Evolutionary conservation across 2,113 vertebrate genomes (phyloP), one percentile per base, ranked within the genome.

Genomic region (Megalops atlanticus): DNA sequence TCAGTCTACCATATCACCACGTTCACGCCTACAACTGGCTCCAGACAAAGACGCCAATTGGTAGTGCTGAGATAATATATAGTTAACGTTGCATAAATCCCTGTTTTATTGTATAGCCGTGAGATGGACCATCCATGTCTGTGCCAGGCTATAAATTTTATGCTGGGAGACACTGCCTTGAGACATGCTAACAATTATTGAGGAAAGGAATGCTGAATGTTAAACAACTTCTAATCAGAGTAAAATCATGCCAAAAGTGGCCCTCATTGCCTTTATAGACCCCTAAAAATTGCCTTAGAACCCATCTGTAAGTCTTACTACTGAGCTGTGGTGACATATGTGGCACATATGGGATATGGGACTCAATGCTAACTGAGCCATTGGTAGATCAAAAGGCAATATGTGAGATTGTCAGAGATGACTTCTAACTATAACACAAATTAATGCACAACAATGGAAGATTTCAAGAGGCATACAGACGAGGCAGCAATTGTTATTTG

Each of bases 21-120:
- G 24, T n/a, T n/a, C 38, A 49, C 27, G 16, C 33, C 41, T 45
- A 35, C 45, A 52, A 72, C 80, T 10, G 35, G 75, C 80, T 69
- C 16, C 49, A 49, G 39, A 79, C 69, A 82, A 82, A 74, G 76
- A 64, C 36, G 1, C 18, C 24, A 18, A 78, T 78, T 38, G 15
- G 69, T 38, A 71, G 16, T 14, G 33, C 24, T 18, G 1, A 38
- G 36, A 38, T 71, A 18, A 71, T 71, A n/a, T 38, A 38, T 16
- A 71, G 54, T 58, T 11, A 58, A 2, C 33, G 10, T 31, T 8
- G 33, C 33, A 33, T 33, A 70, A 70, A 70, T 70, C 5, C 15
- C 21, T 27, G 58, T 64, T 64, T 64, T 31, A 64, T 64, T 64
- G 58, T 11, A 38, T 18, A 71, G 14, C 16, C 12, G 31, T 1